Conservation (phyloP, 2,888 invertebrate species). For the Phortica okadai region DNA sequence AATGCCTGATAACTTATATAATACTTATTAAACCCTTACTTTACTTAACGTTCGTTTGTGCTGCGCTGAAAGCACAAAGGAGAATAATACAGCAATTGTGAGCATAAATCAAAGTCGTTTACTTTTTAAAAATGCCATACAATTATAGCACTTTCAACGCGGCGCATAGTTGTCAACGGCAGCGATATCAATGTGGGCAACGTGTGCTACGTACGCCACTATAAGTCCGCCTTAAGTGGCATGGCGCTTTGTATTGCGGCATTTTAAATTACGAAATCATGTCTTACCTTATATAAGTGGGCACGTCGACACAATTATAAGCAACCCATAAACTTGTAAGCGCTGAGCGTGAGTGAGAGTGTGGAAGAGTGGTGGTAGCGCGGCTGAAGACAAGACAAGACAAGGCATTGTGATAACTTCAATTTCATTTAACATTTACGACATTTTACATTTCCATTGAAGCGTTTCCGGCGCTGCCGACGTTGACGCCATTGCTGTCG, state of each 20-base stretch:
- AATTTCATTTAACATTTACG: slow-evolving; percentile 33
- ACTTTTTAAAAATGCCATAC: too few species aligned
- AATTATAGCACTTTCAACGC: too few species aligned
- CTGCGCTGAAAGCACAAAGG: too few species aligned
- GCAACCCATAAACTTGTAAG: background rate
- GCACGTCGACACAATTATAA: slow-evolving; percentile 29
- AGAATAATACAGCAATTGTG: too few species aligned
- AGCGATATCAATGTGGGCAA: too few species aligned
- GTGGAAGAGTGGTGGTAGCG: background rate
- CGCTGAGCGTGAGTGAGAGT: background rate
- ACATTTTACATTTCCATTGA: slow-evolving; percentile 28
- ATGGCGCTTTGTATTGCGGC: background rate
- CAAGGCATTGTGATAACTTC: slow-evolving; percentile 24
- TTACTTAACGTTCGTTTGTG: too few species aligned
- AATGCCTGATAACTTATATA: too few species aligned
- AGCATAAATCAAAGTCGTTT: too few species aligned
- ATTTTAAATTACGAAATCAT: slow-evolving; percentile 23
- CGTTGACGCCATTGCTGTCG: background rate
- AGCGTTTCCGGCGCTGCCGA: slow-evolving; percentile 8
- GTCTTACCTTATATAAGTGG: slow-evolving; percentile 18
- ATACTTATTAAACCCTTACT: too few species aligned
- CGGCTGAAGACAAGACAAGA: too few species aligned
- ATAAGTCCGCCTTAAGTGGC: background rate
- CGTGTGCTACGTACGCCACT: background rate
- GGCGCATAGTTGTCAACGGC: too few species aligned